Conservation (phyloP, 2,797 vertebrate species). For the Babyrousa celebensis region DNA sequence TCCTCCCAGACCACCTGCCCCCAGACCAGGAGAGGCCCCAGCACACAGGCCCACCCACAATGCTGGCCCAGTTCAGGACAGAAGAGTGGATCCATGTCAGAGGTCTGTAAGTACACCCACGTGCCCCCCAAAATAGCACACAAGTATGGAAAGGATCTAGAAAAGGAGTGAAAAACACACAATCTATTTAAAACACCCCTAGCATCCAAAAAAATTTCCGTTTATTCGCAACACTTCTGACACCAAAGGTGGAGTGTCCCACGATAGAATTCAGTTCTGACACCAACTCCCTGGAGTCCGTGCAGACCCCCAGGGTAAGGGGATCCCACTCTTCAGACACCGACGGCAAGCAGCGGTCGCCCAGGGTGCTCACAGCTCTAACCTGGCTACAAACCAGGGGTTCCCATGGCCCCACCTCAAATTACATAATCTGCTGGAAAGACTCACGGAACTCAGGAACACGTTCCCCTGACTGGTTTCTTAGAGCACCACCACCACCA, state of each 20-base stretch:
- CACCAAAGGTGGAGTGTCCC: not conserved
- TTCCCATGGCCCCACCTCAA: not conserved
- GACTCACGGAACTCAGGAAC: not conserved
- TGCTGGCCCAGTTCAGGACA: not conserved
- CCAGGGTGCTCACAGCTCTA: no score
- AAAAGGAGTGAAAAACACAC: slow-evolving; percentile 7
- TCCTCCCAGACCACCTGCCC: no score
- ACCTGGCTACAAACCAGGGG: not conserved
- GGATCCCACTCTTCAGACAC: not conserved
- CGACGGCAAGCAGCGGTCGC: no score
- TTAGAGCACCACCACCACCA: not conserved
- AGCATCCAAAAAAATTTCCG: not conserved
- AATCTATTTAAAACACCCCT: not conserved
- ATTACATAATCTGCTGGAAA: not conserved
- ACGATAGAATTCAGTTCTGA: not conserved
- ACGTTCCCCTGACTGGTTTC: not conserved
- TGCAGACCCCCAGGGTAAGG: no score
- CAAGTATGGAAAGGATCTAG: not conserved
- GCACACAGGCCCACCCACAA: not conserved
- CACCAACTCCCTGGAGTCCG: no score
- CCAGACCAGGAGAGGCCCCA: no score
- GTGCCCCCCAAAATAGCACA: not conserved
- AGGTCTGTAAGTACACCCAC: not conserved
- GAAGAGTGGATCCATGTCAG: not conserved
- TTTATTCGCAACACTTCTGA: not conserved